Evolutionary conservation across 37 sponge, comb jelly and placozoan genomes (phyloP).

Genomic region (Diacarnus erythraeanus): DNA sequence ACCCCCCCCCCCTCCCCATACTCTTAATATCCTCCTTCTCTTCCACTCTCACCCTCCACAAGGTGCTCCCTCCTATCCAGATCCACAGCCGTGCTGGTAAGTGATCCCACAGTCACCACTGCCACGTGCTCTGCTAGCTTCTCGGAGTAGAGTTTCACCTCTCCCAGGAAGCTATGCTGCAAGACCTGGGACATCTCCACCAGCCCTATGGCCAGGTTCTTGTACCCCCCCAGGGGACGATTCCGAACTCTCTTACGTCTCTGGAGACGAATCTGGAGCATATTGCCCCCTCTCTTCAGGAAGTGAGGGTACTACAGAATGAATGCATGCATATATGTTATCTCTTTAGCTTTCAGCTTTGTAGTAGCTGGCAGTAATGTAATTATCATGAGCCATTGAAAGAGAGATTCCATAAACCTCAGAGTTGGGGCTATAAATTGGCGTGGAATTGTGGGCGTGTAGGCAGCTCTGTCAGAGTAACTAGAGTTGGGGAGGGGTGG

Average conservation of each 20-base stretch:
- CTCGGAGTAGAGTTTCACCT: slow-evolving; percentile 51
- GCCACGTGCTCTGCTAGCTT: slow-evolving; percentile 49
- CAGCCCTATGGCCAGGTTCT: slow-evolving; percentile 80
- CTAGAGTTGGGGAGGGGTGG: too few species aligned
- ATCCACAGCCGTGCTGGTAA: slow-evolving; percentile 48
- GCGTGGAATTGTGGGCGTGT: too few species aligned
- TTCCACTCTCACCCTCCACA: slow-evolving; percentile 26
- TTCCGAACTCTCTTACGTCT: slow-evolving; percentile 78
- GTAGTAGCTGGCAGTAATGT: too few species aligned
- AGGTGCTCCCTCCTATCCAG: slow-evolving; percentile 5
- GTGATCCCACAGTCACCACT: slow-evolving; percentile 49
- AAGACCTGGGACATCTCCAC: slow-evolving; percentile 75
- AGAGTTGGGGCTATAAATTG: too few species aligned
- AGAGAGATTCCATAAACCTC: too few species aligned
- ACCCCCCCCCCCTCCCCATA: background rate
- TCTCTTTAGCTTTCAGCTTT: background rate
- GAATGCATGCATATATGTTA: background rate
- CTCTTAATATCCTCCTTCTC: background rate
- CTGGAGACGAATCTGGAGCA: slow-evolving; percentile 79
- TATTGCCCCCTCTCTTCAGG: slow-evolving; percentile 79
- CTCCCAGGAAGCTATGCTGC: slow-evolving; percentile 63
- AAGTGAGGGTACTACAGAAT: slow-evolving; percentile 86
- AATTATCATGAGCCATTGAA: too few species aligned
- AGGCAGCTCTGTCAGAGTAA: too few species aligned
- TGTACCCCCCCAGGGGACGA: slow-evolving; percentile 82